A percentile compares a stretch with the other conserved stretches of the same genome.
Conservation (phyloP, 2,113 vertebrate species). For the Xiphophorus maculatus region DNA sequence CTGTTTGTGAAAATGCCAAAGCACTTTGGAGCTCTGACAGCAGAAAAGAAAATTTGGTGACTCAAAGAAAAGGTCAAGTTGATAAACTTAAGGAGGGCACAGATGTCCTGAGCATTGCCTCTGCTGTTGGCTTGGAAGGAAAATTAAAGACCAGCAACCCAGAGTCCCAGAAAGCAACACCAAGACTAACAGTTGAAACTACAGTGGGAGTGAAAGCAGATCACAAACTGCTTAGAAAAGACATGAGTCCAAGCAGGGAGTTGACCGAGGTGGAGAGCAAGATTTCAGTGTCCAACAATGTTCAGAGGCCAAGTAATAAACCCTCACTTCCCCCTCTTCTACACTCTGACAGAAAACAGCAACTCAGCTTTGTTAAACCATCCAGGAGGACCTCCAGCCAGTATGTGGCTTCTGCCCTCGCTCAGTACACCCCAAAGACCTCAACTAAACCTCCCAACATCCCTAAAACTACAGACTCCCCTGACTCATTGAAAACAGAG, state of each 20-base stretch:
- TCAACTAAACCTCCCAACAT: conserved; percentile 37
- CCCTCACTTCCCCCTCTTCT: conserved; percentile 26
- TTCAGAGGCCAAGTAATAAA: conserved; percentile 51
- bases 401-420: conserved; percentile 91
- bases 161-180: conserved; percentile 32
- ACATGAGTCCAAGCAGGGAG: conserved; percentile 36
- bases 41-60: conserved; percentile 60
- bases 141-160: conserved; percentile 34
- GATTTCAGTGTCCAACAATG: conserved; percentile 42
- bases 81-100: conserved; percentile 57
- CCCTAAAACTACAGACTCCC: conserved; percentile 34
- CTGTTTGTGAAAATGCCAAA: conserved; percentile 82
- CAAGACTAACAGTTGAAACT: conserved; percentile 10
- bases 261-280: conserved; percentile 46
- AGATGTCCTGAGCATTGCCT: conserved; percentile 41
- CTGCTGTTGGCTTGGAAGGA: conserved; percentile 31
- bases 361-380: conserved; percentile 84
- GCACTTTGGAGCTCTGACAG: conserved; percentile 86
- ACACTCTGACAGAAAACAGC: conserved; percentile 62
- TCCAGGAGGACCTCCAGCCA: conserved; percentile 91
- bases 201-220: conserved; percentile 33
- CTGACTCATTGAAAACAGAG: conserved; percentile 28
- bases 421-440: conserved; percentile 75
- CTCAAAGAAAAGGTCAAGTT: conserved; percentile 26
- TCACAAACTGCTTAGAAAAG: conserved; percentile 26